Base-by-base conservation (phyloP, 2,797 vertebrate species). In the Bovichtus variegatus region DNA sequence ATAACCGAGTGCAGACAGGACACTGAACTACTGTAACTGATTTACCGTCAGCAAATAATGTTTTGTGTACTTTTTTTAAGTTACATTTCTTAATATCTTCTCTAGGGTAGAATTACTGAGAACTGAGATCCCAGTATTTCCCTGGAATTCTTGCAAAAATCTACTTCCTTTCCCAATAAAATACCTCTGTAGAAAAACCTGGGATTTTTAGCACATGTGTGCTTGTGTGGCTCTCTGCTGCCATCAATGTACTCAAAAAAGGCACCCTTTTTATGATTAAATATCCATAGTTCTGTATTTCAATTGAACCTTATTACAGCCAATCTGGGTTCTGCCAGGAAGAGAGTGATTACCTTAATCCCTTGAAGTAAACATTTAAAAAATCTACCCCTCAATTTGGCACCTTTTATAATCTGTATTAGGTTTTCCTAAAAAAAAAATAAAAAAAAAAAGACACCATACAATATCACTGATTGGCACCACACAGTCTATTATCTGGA, bases 1-100 rank as follows among this genome's bases (percentile, higher is more conserved):
- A 49, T 57, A 46, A 63, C 36, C 27, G 63, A 81, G 73, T 60
- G 61, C 62, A 71, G 79, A 78, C 61, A 62, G 70, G 69, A 67
- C 25, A 29, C 82, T 46, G 31, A 44, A 51, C 43, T 18, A 40
- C 73, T 79, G 47, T 36, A 21, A n/a, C 31, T n/a, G 23, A n/a
- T 27, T 27, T 25, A 36, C 15, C 59, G 3, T 36, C 10, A 36
- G 21, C 2, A 58, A 34, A 50, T 27, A 3, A 31, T 16, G 23
- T 9, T 34, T 31, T 46, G n/a, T 68, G n/a, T 38, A 3, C 29
- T 19, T 71, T 41, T n/a, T 38, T 8, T 50, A 4, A 10, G 23
- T 23, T 57, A 36, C 4, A 71, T 54, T 36, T n/a, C 19, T 40
- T 13, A 36, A 64, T 21, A 65, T 49, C 9, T 44, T 29, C 5